A percentile compares a stretch with the other conserved stretches of the same genome.
Evolutionary conservation across 2,888 invertebrate genomes (phyloP).

Genomic region (Cheilosia pagana): DNA sequence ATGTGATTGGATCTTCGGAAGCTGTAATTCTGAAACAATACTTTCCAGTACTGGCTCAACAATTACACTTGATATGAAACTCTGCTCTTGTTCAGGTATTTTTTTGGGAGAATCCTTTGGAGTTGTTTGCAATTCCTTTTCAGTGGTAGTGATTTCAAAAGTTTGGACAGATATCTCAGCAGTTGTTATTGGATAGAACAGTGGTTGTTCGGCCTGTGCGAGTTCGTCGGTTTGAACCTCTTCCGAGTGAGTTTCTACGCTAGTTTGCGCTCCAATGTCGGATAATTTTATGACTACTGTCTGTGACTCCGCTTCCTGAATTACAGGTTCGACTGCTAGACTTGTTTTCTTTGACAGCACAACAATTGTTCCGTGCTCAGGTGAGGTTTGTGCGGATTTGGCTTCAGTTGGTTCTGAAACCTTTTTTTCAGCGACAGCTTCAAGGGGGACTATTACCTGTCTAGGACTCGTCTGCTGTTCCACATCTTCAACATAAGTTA

Average conservation of each 20-base stretch:
- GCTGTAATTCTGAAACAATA: slow-evolving; percentile 79
- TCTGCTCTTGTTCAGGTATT: slow-evolving; percentile 67
- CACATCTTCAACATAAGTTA: slow-evolving; percentile 81
- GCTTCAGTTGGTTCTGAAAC: slow-evolving; percentile 83
- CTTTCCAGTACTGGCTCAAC: slow-evolving; percentile 82
- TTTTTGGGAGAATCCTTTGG: slow-evolving; percentile 77
- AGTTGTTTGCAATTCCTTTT: slow-evolving; percentile 82
- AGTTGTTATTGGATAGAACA: slow-evolving; percentile 76
- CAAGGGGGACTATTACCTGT: slow-evolving; percentile 57
- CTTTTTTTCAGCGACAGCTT: slow-evolving; percentile 64
- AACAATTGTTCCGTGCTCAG: slow-evolving; percentile 77
- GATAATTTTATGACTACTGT: slow-evolving; percentile 79
- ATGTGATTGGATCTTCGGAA: slow-evolving; percentile 76
- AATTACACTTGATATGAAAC: slow-evolving; percentile 78
- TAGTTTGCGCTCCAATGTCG: slow-evolving; percentile 82
- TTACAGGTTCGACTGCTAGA: slow-evolving; percentile 77
- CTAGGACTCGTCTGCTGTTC: slow-evolving; percentile 87
- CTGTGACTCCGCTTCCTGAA: slow-evolving; percentile 81
- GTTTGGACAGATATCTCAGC: slow-evolving; percentile 81
- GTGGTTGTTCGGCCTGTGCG: background rate
- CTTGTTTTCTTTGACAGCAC: slow-evolving; percentile 81
- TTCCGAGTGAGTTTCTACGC: slow-evolving; percentile 78
- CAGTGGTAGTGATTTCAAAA: slow-evolving; percentile 78
- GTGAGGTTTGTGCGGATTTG: slow-evolving; percentile 84
- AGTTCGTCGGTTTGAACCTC: slow-evolving; percentile 77